phyloP scores from a whole-genome alignment of 1,140 invertebrate species.

The Monomorium pharaonis region DNA sequence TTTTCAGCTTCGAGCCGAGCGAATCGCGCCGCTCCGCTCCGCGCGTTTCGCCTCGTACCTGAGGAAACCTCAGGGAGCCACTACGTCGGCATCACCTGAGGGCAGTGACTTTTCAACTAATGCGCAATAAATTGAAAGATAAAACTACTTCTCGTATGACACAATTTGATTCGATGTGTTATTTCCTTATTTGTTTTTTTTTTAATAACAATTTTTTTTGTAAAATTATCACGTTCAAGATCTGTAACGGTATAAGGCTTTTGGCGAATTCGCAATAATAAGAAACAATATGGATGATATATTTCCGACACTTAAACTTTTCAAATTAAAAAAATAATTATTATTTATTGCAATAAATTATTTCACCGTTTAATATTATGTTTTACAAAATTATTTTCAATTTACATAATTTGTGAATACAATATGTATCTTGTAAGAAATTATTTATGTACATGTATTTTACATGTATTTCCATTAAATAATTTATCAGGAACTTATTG shows the following conservation, averaged over 20 bases:
- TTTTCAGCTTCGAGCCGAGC: slow-evolving; percentile 80
- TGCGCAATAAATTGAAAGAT: background rate
- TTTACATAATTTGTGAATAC: background rate
- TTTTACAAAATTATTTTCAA: background rate
- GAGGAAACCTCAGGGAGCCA: background rate
- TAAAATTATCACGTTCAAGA: too few species aligned
- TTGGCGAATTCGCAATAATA: background rate
- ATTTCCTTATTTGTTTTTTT: background rate
- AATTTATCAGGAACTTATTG: background rate
- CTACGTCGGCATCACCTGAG: background rate
- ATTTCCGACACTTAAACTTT: background rate
- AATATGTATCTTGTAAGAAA: background rate
- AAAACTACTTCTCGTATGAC: background rate
- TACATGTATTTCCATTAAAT: background rate
- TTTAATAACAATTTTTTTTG: background rate
- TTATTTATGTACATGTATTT: background rate
- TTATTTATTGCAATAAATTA: background rate
- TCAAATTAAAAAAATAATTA: background rate
- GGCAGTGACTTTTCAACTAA: background rate
- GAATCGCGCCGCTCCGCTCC: slow-evolving; percentile 9
- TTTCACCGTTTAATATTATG: background rate
- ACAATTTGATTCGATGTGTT: background rate
- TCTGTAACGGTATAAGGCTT: background rate
- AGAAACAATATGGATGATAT: too few species aligned
- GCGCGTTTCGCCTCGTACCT: slow-evolving; percentile 6